Evolutionary conservation across 2,797 vertebrate species (phyloP).

Genomic region (Champsocephalus esox): DNA sequence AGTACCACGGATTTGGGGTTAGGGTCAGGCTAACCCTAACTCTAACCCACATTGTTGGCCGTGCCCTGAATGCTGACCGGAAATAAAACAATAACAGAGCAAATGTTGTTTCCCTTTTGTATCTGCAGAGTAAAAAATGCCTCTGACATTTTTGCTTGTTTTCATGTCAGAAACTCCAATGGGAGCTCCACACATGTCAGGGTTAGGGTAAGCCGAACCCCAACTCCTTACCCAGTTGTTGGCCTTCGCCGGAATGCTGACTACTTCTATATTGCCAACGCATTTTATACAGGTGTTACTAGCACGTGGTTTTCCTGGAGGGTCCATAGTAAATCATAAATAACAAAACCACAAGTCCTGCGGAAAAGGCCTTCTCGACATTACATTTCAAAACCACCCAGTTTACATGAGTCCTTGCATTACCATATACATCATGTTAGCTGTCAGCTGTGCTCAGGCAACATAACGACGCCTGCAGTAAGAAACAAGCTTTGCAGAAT

Average conservation of each 20-base stretch:
- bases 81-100: too few species aligned
- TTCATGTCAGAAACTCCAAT: slow-evolving; percentile 75
- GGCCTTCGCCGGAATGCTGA: slow-evolving; percentile 62
- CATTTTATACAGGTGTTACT: slow-evolving; percentile 36
- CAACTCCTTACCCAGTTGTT: slow-evolving; percentile 49
- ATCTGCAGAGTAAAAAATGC: slow-evolving; percentile 56
- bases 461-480: slow-evolving; percentile 48
- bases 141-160: slow-evolving; percentile 71
- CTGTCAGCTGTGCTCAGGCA: slow-evolving; percentile 53
- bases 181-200: slow-evolving; percentile 70
- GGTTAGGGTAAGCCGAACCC: too few species aligned
- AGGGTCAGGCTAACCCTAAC: too few species aligned
- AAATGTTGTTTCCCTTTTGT: slow-evolving; percentile 11
- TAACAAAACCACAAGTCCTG: slow-evolving; percentile 4
- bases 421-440: slow-evolving; percentile 65
- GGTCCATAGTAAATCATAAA: slow-evolving; percentile 37
- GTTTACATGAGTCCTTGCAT: slow-evolving; percentile 49
- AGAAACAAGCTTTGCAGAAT: slow-evolving; percentile 41
- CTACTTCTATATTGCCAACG: slow-evolving; percentile 43
- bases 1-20: slow-evolving; percentile 64
- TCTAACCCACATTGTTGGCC: slow-evolving; percentile 48
- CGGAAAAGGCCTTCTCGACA: slow-evolving; percentile 7
- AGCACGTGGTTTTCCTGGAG: slow-evolving; percentile 8
- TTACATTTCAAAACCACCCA: slow-evolving; percentile 42
- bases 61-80: slow-evolving; percentile 64